These are phyloP conservation scores for Anoplolepis gracilipes DNA, from an alignment of 1,140 invertebrate species.

Conservation along the genomic window DNA sequence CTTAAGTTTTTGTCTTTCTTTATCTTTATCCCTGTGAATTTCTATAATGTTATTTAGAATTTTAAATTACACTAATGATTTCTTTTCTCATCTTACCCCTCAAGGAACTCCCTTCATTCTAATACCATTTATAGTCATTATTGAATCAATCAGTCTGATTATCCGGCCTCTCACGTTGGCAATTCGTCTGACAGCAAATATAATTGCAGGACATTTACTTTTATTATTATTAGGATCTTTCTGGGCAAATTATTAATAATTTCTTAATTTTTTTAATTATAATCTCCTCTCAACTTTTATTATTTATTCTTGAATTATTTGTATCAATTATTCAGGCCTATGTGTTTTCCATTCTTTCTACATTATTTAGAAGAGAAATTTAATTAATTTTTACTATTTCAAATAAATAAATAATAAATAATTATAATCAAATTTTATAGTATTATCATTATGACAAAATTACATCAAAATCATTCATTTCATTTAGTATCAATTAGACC, in stretches of 20 bases:
- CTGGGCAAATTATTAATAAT: conserved; percentile 81
- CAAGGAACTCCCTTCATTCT: too few species aligned
- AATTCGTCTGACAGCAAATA: conserved; percentile 89
- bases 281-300: conserved; percentile 85
- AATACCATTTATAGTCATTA: too few species aligned
- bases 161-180: conserved; percentile 89
- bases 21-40: too few species aligned
- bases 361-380: conserved; percentile 83
- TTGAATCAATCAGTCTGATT: too few species aligned
- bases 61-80: too few species aligned
- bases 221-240: conserved; percentile 87
- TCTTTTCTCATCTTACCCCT: too few species aligned
- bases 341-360: conserved; percentile 75
- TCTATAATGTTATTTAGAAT: too few species aligned
- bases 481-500: too few species aligned
- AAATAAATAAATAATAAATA: too few species aligned
- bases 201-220: conserved; percentile 89
- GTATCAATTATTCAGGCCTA: conserved; percentile 77
- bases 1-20: conserved; percentile 85
- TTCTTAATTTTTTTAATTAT: conserved; percentile 87
- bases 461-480: too few species aligned
- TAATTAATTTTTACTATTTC: too few species aligned
- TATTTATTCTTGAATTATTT: conserved; percentile 86
- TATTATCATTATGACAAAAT: too few species aligned
- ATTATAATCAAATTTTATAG: conserved; percentile 78